phyloP scores from a whole-genome alignment of 2,113 vertebrate genomes.

The Aldabrachelys gigantea region DNA sequence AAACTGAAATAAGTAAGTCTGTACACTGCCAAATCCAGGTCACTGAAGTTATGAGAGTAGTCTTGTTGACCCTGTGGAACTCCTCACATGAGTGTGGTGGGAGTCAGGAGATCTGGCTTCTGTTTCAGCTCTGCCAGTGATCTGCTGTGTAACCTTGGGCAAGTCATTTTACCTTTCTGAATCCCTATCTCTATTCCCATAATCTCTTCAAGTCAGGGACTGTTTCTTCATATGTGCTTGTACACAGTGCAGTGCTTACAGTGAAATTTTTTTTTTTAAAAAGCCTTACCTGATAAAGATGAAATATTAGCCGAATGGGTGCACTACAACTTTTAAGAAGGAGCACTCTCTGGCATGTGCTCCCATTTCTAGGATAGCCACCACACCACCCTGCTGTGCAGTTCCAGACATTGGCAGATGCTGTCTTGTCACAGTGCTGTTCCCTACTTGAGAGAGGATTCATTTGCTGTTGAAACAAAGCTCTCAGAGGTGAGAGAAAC shows the following conservation, averaged over 20 bases:
- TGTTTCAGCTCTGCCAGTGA: not conserved
- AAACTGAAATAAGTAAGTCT: not conserved
- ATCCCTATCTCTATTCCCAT: not conserved
- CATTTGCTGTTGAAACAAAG: conserved; percentile 25
- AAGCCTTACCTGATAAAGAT: not conserved
- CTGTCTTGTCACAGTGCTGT: conserved; percentile 12
- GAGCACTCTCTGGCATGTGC: not conserved
- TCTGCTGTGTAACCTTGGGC: not conserved
- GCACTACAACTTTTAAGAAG: conserved; percentile 31
- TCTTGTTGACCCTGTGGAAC: not conserved
- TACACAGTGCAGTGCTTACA: rapidly evolving
- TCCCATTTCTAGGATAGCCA: not conserved
- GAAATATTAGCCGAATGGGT: not conserved
- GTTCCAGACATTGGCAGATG: conserved; percentile 51
- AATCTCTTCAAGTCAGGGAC: not conserved
- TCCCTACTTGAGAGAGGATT: conserved; percentile 23
- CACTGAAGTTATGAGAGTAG: not conserved
- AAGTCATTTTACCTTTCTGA: not conserved
- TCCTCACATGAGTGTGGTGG: rapidly evolving
- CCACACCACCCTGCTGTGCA: not conserved
- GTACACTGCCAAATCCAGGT: not conserved
- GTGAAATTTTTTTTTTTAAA: not conserved
- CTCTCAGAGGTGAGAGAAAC: not conserved
- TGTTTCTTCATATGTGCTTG: rapidly evolving
- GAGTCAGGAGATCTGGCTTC: not conserved